Evolutionary conservation across 2,888 invertebrate species (phyloP).

Genomic region (Polydrusus cervinus): DNA sequence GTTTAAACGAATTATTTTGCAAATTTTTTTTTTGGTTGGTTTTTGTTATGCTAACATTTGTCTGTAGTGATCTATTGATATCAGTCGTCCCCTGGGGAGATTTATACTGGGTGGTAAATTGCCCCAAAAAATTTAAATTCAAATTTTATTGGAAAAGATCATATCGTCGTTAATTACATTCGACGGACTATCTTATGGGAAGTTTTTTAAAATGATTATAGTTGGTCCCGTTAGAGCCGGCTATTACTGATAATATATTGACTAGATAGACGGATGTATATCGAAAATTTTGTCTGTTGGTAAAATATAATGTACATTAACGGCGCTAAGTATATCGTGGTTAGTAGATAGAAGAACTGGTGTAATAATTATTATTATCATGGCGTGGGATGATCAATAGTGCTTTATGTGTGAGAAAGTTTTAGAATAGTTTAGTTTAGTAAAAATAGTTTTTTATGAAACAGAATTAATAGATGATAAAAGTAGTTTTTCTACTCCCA

Average conservation of each 20-base stretch:
- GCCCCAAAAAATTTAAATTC: conserved; percentile 66
- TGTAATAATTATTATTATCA: not conserved
- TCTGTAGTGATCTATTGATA: conserved; percentile 32
- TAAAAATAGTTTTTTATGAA: too few species aligned
- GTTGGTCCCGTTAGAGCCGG: conserved; percentile 44
- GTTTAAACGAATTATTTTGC: conserved; percentile 32
- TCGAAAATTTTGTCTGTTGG: conserved; percentile 43
- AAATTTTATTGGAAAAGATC: conserved; percentile 64
- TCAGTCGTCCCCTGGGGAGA: conserved; percentile 53
- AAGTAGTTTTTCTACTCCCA: too few species aligned
- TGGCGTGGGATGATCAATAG: conserved; percentile 12
- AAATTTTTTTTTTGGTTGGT: conserved; percentile 28
- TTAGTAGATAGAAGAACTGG: conserved; percentile 34
- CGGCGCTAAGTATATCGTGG: conserved; percentile 31
- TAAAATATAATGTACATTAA: conserved; percentile 27
- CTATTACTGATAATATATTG: conserved; percentile 46
- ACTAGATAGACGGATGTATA: conserved; percentile 42
- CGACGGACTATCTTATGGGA: conserved; percentile 46
- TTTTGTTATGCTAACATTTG: conserved; percentile 45
- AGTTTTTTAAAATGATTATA: conserved; percentile 43
- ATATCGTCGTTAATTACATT: conserved; percentile 68
- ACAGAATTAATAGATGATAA: too few species aligned
- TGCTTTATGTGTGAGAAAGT: conserved; percentile 21
- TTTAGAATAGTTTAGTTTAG: not conserved
- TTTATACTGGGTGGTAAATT: conserved; percentile 63